Evolutionary conservation across 2,797 vertebrate species (phyloP).

Genomic region (Mastacembelus armatus): DNA sequence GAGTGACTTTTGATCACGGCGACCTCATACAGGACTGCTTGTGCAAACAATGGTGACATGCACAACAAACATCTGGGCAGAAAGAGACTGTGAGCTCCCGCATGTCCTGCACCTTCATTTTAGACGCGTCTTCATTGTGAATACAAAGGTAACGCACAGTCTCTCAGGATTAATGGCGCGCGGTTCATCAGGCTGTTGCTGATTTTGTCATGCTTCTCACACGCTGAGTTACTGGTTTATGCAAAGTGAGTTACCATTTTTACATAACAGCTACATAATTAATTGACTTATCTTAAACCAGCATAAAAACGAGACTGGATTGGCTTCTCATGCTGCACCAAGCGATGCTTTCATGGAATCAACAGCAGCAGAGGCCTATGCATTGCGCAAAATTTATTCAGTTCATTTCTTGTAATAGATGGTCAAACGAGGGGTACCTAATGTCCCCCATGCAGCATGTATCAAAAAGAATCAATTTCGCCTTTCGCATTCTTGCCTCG

Average conservation of each 20-base stretch:
- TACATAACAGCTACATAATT: conserved; percentile 50
- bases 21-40: conserved; percentile 20
- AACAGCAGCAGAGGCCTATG: conserved; percentile 54
- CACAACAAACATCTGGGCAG: conserved; percentile 32
- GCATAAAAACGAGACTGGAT: conserved; percentile 7
- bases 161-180: too few relatives aligned
- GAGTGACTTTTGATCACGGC: too few relatives aligned
- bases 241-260: conserved; percentile 36
- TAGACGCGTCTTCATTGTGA: conserved; percentile 3
- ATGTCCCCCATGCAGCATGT: conserved; percentile 77
- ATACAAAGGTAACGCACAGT: background rate
- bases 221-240: conserved; percentile 29
- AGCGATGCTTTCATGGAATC: conserved; percentile 41
- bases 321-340: conserved; percentile 33
- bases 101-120: background rate
- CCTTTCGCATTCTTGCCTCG: conserved; percentile 76
- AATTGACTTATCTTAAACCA: conserved; percentile 43
- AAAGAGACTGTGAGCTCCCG: background rate
- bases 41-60: conserved; percentile 43
- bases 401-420: conserved; percentile 79
- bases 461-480: conserved; percentile 83
- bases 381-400: conserved; percentile 77
- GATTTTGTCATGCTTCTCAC: conserved; percentile 43
- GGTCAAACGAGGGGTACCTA: conserved; percentile 78
- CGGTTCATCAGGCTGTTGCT: conserved; percentile 27